Conservation (phyloP, 2,113 vertebrate genomes). For the Anguilla rostrata region DNA sequence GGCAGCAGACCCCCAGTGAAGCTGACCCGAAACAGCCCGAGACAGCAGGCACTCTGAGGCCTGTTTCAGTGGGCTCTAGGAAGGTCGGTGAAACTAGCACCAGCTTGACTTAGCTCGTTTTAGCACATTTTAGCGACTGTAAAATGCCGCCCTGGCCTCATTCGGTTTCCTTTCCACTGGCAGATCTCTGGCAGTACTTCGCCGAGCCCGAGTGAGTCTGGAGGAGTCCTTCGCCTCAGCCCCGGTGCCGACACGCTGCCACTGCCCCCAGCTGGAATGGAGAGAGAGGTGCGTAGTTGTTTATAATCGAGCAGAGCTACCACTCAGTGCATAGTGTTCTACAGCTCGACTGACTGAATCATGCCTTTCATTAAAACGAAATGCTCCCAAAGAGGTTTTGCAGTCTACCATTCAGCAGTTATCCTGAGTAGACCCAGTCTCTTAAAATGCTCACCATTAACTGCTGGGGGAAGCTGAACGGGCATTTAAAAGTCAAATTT, state of each 20-base stretch:
- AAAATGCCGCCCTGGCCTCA: not conserved
- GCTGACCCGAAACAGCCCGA: constrained; percentile 33
- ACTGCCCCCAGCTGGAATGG: constrained; percentile 16
- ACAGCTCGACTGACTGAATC: not conserved
- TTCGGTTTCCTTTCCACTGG: constrained; percentile 27
- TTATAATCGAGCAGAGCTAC: not conserved
- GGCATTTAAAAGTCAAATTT: not conserved
- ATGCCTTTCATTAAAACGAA: not conserved
- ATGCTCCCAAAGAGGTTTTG: not conserved
- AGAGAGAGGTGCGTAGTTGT: constrained; percentile 18
- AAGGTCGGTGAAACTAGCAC: constrained; percentile 14
- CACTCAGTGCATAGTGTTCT: not conserved
- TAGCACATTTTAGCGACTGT: too few relatives aligned
- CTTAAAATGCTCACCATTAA: not conserved
- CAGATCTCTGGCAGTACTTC: constrained; percentile 28
- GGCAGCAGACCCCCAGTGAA: constrained; percentile 27
- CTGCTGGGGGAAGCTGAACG: not conserved
- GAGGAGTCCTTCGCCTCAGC: constrained; percentile 22
- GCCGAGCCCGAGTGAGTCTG: constrained; percentile 21
- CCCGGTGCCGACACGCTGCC: constrained; percentile 26
- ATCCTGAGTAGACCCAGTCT: not conserved
- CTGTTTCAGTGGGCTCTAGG: constrained; percentile 28
- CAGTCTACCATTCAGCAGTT: not conserved
- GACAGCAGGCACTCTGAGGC: constrained; percentile 22
- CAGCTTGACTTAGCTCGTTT: too few relatives aligned